Evolutionary conservation across 2,113 vertebrate genomes (phyloP), one percentile per base, ranked within the genome.

Genomic region (Leucosticte australis): DNA sequence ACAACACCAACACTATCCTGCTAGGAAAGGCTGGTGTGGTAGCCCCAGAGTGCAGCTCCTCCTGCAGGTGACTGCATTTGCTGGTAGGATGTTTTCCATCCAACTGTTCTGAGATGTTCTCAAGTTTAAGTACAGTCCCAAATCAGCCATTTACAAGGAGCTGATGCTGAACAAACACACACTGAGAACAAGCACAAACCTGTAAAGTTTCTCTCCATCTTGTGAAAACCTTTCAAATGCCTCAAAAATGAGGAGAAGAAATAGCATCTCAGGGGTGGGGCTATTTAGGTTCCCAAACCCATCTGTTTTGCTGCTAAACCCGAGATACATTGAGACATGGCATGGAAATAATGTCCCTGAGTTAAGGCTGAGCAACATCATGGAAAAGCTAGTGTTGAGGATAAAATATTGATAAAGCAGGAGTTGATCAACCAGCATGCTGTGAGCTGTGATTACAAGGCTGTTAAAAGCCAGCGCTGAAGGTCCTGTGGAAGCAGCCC

Each of bases 391-490:
- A 37, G 55, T 52, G 63, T 42, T 80, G 73, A 70, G 41, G 35
- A 47, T 69, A 68, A 94, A 90, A 82, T 53, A 70, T 55, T 85
- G 76, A 90, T 62, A 81, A 75, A 95, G 67, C 15, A 39, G 39
- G 70, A 96, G 37, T 88, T 83, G 94, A 84, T 90, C 83, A 84
- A 47, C 28, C 23, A 35, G 42, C 21, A 3, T 6, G 6, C n/a
- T 65, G 62, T 57, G 69, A 91, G 33, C 91, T 96, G 82, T 89
- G 89, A 85, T 74, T 85, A 90, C 5, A 4, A 60, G 81, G 33
- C 53, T 94, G 92, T 84, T 91, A 96, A 97, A 94, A 90, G 82
- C 33, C 59, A 90, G n/a, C 8, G 0, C 5, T 65, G 81, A 96
- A 89, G 78, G 86, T 65, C 81, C 91, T 60, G 82, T 47, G 47